phyloP scores from a whole-genome alignment of 2,888 invertebrate species.

The Panopea generosa region DNA sequence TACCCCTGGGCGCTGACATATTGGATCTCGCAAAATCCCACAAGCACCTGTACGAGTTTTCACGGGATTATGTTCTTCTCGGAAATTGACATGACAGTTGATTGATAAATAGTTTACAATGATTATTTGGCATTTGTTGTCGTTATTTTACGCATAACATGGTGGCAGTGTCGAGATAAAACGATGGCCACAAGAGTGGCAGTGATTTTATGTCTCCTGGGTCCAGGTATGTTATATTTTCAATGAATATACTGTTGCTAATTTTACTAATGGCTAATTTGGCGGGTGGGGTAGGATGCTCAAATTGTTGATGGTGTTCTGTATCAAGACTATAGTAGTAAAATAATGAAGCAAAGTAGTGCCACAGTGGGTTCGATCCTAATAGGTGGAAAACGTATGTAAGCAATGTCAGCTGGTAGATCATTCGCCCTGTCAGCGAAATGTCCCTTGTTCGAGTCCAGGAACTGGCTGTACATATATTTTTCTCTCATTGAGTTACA shows the following conservation, averaged over 20 bases:
- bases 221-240: slow-evolving; percentile 27
- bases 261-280: not conserved
- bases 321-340: no score
- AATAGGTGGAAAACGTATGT: no score
- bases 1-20: slow-evolving; percentile 65
- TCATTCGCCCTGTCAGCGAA: not conserved
- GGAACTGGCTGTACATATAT: no score
- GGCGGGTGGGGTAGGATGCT: slow-evolving; percentile 41
- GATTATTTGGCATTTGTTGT: not conserved
- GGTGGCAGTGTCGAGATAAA: slow-evolving; percentile 6
- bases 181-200: slow-evolving; percentile 24
- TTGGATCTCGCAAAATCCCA: slow-evolving; percentile 56
- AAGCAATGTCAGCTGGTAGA: not conserved
- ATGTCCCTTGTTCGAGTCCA: no score
- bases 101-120: slow-evolving; percentile 24
- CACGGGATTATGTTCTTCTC: no score
- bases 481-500: no score
- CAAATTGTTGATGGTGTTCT: no score
- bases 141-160: slow-evolving; percentile 10
- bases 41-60: slow-evolving; percentile 19
- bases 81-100: slow-evolving; percentile 27
- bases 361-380: no score
- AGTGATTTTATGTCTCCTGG: slow-evolving; percentile 23
- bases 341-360: no score
- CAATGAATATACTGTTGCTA: no score